A percentile compares a stretch with the other conserved stretches of the same genome.
Evolutionary conservation across 2,797 vertebrate genomes (phyloP).

Genomic region (Rhincodon typus): DNA sequence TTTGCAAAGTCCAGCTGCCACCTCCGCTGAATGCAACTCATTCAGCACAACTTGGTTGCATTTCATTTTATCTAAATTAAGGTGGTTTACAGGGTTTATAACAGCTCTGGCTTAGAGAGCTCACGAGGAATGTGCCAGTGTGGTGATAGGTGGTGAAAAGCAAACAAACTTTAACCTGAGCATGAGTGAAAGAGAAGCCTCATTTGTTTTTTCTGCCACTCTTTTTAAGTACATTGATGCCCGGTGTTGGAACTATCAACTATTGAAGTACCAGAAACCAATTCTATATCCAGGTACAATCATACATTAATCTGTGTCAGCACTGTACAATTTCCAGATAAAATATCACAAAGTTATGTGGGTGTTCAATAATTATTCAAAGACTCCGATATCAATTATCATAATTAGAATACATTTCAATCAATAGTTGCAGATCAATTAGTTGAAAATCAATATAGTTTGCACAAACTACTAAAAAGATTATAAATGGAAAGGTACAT

Average conservation of each 20-base stretch:
- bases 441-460: not conserved
- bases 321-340: not conserved
- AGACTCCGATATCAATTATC: not conserved
- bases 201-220: not conserved
- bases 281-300: not conserved
- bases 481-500: not conserved
- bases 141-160: not conserved
- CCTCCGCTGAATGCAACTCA: not conserved
- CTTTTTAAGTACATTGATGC: not conserved
- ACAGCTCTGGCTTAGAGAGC: not conserved
- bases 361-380: not conserved
- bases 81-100: not conserved
- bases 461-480: not conserved
- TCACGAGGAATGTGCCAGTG: not conserved
- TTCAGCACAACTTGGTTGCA: not conserved
- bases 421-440: not conserved
- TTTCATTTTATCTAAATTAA: not conserved
- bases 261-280: not conserved
- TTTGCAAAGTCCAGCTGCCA: not conserved
- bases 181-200: not conserved
- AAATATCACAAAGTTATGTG: not conserved
- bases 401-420: not conserved
- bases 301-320: not conserved
- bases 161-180: not conserved
- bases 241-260: not conserved